Evolutionary conservation across 2,113 vertebrate genomes (phyloP).

Genomic region (Crotalus viridis): DNA sequence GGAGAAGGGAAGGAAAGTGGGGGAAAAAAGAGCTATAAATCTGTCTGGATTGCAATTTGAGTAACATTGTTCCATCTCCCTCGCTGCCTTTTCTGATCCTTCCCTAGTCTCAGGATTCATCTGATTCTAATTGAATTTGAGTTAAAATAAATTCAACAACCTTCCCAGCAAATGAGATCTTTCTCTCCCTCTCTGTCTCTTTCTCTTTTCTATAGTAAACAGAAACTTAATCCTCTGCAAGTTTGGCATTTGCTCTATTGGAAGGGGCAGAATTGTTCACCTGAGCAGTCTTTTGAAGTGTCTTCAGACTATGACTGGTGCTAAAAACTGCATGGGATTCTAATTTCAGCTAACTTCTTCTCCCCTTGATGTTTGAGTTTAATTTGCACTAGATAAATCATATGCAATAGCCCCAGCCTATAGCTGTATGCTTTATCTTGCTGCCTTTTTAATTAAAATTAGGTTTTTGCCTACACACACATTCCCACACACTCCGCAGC

Average conservation of each 20-base stretch:
- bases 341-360: slow-evolving; percentile 3
- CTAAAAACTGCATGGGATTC: neutral
- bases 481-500: neutral
- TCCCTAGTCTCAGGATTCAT: neutral
- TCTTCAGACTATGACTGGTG: neutral
- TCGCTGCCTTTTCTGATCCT: neutral
- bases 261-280: neutral
- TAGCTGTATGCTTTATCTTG: slow-evolving; percentile 26
- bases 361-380: slow-evolving; percentile 37
- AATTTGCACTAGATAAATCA: slow-evolving; percentile 38
- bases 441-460: slow-evolving; percentile 32
- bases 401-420: slow-evolving; percentile 28
- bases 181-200: neutral
- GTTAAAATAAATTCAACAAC: neutral
- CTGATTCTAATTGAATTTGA: neutral
- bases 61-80: slow-evolving; percentile 18
- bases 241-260: neutral
- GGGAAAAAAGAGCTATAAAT: neutral
- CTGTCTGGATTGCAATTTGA: slow-evolving; percentile 5
- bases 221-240: neutral
- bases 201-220: neutral
- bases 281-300: neutral
- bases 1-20: neutral
- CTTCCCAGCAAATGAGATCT: neutral
- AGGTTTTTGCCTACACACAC: neutral